A percentile compares a stretch with the other conserved stretches of the same genome.
Evolutionary conservation across 2,888 invertebrate species (phyloP).

Genomic region (Ormyrus pomaceus): DNA sequence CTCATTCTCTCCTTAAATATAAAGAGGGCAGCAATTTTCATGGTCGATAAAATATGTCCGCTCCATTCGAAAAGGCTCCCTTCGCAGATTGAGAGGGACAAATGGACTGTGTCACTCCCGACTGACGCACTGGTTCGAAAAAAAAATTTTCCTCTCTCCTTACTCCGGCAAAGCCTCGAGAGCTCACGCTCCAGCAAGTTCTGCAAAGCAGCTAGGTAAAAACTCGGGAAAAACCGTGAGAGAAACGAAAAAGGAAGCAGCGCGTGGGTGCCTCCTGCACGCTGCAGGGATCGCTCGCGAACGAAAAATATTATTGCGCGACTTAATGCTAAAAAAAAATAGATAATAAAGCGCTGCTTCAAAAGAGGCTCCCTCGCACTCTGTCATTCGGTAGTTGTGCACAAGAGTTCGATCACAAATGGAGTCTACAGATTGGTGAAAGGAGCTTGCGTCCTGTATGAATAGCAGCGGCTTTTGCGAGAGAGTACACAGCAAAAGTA

Average conservation of each 20-base stretch:
- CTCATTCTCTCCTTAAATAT: conserved; percentile 25
- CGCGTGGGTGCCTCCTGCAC: neutral
- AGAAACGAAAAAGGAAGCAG: neutral
- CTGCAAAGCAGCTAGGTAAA: neutral
- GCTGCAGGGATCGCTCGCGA: neutral
- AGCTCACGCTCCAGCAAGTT: conserved; percentile 8
- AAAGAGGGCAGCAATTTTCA: conserved; percentile 42
- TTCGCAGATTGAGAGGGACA: conserved; percentile 31
- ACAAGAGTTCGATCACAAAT: conserved; percentile 48
- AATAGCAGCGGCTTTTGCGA: conserved; percentile 13
- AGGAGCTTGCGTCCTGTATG: conserved; percentile 55
- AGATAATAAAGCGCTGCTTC: conserved; percentile 6
- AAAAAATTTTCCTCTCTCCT: neutral
- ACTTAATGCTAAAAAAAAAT: conserved; percentile 26
- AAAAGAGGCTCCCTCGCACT: neutral
- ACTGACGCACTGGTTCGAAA: conserved; percentile 33
- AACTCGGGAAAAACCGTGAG: neutral
- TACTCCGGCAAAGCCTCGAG: conserved; percentile 2
- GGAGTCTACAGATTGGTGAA: conserved; percentile 59
- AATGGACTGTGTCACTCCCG: conserved; percentile 41
- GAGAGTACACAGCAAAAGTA: conserved; percentile 10
- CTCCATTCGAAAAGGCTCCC: conserved; percentile 28
- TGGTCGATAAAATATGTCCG: conserved; percentile 48
- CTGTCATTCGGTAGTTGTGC: neutral
- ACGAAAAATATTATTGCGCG: neutral